phyloP scores from a whole-genome alignment of 2,888 invertebrate genomes.

The Biston betularia region DNA sequence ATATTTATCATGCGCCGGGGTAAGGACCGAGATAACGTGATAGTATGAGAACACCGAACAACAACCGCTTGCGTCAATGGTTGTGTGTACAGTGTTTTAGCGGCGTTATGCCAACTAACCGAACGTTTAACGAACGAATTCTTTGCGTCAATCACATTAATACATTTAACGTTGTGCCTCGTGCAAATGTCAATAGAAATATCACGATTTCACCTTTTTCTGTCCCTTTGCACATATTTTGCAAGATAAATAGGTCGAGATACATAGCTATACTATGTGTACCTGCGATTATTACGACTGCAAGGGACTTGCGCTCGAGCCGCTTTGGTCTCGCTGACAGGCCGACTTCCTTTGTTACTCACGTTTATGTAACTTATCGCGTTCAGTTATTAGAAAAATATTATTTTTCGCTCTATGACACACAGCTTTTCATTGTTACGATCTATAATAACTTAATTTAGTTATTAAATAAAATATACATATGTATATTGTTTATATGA shows the following conservation, averaged over 20 bases:
- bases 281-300: background rate
- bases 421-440: background rate
- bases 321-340: constrained; percentile 22
- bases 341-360: constrained; percentile 25
- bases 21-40: constrained; percentile 50
- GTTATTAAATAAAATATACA: background rate
- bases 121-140: constrained; percentile 52
- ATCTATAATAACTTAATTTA: constrained; percentile 1
- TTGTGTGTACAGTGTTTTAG: constrained; percentile 69
- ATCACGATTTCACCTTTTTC: constrained; percentile 52
- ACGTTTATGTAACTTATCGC: constrained; percentile 6
- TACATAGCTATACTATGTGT: background rate
- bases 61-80: constrained; percentile 69
- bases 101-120: constrained; percentile 63
- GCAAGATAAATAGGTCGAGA: background rate
- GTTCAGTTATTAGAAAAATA: background rate
- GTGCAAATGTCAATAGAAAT: constrained; percentile 54
- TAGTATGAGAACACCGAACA: constrained; percentile 47
- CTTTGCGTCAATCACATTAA: constrained; percentile 68
- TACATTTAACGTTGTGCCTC: constrained; percentile 54
- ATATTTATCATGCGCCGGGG: constrained; percentile 44
- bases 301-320: constrained; percentile 21
- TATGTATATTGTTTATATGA: background rate
- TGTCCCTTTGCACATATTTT: constrained; percentile 26
- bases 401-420: background rate